Evolutionary conservation across 2,888 invertebrate genomes (phyloP).

Genomic region (Osedax frankpressi): DNA sequence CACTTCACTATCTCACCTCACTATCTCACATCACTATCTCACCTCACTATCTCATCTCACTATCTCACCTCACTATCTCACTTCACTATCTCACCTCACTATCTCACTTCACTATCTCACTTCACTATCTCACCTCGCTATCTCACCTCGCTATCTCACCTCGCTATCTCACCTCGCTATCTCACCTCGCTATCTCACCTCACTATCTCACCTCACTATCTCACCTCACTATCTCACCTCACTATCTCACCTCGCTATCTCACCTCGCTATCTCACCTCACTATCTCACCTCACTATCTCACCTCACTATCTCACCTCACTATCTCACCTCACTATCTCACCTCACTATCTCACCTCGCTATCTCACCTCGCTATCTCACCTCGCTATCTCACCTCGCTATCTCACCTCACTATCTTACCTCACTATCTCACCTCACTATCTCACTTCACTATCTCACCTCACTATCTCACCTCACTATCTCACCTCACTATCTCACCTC

Average conservation of each 20-base stretch:
- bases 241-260: not conserved
- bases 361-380: not conserved
- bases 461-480: no score
- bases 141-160: not conserved
- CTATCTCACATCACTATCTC: not conserved
- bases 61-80: not conserved
- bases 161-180: no score
- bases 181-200: not conserved
- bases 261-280: not conserved
- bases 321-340: conserved; percentile 1
- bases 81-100: no score
- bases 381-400: not conserved
- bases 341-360: no score
- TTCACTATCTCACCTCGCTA: not conserved
- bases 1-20: not conserved
- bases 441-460: conserved; percentile 1
- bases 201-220: conserved; percentile 6
- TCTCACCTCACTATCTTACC: no score
- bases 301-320: not conserved
- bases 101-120: no score
- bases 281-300: no score
- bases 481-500: not conserved
- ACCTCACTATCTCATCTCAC: not conserved
- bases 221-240: no score
- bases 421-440: not conserved